These are phyloP conservation scores for Hyperoplus lanceolatus DNA, from an alignment of 2,797 vertebrate genomes.

Conservation along the genomic window DNA sequence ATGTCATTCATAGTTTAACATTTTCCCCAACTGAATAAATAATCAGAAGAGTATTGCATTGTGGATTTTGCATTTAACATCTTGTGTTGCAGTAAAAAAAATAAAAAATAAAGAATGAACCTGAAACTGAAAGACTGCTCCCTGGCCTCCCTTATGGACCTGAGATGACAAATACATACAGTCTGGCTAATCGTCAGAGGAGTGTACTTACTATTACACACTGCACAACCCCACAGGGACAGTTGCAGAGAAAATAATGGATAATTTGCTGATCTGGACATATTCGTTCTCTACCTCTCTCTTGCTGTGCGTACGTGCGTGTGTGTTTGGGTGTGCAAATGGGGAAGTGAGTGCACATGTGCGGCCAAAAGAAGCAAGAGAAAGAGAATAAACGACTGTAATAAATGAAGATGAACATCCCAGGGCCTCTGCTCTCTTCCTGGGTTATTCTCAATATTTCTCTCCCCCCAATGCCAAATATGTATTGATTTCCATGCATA, in stretches of 20 bases:
- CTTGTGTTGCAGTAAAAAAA: background rate
- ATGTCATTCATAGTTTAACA: background rate
- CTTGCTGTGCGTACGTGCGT: constrained; percentile 23
- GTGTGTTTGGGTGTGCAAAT: constrained; percentile 7
- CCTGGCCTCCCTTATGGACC: constrained; percentile 62
- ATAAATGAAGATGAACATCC: constrained; percentile 83
- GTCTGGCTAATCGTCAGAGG: constrained; percentile 67
- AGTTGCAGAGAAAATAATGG: constrained; percentile 68
- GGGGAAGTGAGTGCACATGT: constrained; percentile 43
- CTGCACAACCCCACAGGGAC: constrained; percentile 66
- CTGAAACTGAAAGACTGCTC: constrained; percentile 49
- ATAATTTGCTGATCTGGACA: constrained; percentile 81
- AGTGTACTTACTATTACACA: constrained; percentile 72
- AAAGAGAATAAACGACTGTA: constrained; percentile 77
- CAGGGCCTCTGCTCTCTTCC: constrained; percentile 66
- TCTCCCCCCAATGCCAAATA: constrained; percentile 75
- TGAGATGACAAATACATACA: constrained; percentile 72
- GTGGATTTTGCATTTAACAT: constrained; percentile 25
- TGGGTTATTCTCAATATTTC: constrained; percentile 71
- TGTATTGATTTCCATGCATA: constrained; percentile 85
- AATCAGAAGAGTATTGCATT: constrained; percentile 22
- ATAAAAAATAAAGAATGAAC: constrained; percentile 67
- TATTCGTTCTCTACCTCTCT: constrained; percentile 62
- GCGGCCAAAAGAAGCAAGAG: constrained; percentile 46
- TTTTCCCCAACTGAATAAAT: constrained; percentile 24